Conservation (phyloP, 2,113 vertebrate species). For the Cynocephalus volans region DNA sequence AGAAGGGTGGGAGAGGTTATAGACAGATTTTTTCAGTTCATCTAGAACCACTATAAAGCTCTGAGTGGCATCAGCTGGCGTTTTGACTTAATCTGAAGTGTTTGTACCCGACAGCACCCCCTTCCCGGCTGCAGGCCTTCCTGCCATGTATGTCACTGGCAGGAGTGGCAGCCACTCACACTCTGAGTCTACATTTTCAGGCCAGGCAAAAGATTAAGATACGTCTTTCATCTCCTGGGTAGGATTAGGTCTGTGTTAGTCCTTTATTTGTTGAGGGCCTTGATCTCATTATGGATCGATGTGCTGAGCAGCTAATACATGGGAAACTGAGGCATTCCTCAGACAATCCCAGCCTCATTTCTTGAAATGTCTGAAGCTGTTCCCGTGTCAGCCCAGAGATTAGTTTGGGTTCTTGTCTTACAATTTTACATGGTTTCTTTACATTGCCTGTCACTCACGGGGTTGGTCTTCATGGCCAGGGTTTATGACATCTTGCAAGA, state of each 20-base stretch:
- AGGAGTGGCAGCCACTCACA: accelerated
- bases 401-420: constrained; percentile 23
- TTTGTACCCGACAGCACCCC: accelerated
- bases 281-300: constrained; percentile 45
- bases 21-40: neutral
- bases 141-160: accelerated
- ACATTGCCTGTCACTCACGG: neutral
- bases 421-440: neutral
- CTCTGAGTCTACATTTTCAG: neutral
- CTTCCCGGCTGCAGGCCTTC: neutral
- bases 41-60: neutral
- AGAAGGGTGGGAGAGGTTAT: neutral
- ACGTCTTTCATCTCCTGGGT: neutral
- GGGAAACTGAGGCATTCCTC: neutral
- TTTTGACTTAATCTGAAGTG: neutral
- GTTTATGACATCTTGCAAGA: constrained; percentile 34
- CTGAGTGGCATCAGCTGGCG: neutral
- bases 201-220: constrained; percentile 7
- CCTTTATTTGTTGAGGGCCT: constrained; percentile 70
- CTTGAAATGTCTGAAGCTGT: constrained; percentile 39
- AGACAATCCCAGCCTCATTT: neutral
- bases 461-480: neutral
- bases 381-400: neutral
- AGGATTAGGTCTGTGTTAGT: constrained; percentile 45
- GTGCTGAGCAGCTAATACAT: neutral